phyloP scores from a whole-genome alignment of 2,888 invertebrate genomes.

The Ormia ochracea region DNA sequence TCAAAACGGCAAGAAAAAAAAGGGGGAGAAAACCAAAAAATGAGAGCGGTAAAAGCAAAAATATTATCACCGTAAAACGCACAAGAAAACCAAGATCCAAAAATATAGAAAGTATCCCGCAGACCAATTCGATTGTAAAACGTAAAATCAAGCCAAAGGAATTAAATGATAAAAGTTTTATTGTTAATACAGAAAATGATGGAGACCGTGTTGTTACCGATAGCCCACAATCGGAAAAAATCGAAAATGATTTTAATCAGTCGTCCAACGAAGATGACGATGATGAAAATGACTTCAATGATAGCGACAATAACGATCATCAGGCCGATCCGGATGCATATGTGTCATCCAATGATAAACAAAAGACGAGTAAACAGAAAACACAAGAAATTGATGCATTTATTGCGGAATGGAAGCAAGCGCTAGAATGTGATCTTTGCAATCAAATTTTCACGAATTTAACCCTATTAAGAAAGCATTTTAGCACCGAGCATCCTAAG shows the following conservation, averaged over 20 bases:
- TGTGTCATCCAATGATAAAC: conserved; percentile 43
- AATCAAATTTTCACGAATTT: conserved; percentile 50
- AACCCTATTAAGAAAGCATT: conserved; percentile 62
- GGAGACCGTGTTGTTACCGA: background rate
- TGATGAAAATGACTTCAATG: conserved; percentile 19
- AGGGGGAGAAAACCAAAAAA: conserved; percentile 20
- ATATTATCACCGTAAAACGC: background rate
- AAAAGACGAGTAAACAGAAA: conserved; percentile 39
- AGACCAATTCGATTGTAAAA: background rate
- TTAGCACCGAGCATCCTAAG: conserved; percentile 57
- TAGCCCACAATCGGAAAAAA: background rate
- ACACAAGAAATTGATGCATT: conserved; percentile 57
- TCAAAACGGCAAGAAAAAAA: conserved; percentile 24
- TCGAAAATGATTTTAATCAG: background rate
- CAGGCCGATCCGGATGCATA: conserved; percentile 39
- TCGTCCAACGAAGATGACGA: conserved; percentile 42
- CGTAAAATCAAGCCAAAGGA: conserved; percentile 15
- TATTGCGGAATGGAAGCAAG: conserved; percentile 59
- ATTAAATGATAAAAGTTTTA: background rate
- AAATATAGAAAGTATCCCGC: background rate
- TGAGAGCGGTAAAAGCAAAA: background rate
- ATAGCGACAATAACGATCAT: conserved; percentile 36
- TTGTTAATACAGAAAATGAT: background rate
- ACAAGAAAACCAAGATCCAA: conserved; percentile 28
- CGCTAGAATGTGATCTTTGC: conserved; percentile 64